Evolutionary conservation across 1,140 invertebrate genomes (phyloP).

Genomic region (Hycleus cichorii): DNA sequence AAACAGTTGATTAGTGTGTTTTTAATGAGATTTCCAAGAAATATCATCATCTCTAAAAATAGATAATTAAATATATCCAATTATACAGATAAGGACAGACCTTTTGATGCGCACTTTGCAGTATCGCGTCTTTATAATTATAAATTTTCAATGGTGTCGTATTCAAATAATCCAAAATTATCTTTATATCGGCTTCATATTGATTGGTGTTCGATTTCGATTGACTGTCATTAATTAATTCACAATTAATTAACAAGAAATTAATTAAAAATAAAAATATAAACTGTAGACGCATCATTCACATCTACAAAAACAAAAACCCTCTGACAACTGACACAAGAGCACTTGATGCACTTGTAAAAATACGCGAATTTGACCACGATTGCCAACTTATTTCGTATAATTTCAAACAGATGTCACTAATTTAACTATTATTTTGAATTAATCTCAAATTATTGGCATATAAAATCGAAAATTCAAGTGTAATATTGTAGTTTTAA

Average conservation of each 20-base stretch:
- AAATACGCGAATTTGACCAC: too few relatives aligned
- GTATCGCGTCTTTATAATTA: conserved; percentile 14
- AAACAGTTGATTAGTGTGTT: not conserved
- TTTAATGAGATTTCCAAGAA: not conserved
- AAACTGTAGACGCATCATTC: not conserved
- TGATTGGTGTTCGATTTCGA: conserved; percentile 6
- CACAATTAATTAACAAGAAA: not conserved
- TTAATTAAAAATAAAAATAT: not conserved
- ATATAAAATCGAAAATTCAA: too few relatives aligned
- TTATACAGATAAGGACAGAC: conserved; percentile 10
- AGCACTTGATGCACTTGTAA: too few relatives aligned
- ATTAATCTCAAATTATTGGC: too few relatives aligned
- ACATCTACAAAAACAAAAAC: too few relatives aligned
- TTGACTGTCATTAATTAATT: not conserved
- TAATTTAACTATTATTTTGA: too few relatives aligned
- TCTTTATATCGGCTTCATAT: not conserved
- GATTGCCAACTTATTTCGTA: too few relatives aligned
- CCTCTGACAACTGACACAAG: too few relatives aligned
- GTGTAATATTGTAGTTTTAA: too few relatives aligned
- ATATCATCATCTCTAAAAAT: not conserved
- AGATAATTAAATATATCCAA: not conserved
- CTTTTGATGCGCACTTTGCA: conserved; percentile 20
- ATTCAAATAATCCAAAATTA: conserved; percentile 21
- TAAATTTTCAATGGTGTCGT: conserved; percentile 16
- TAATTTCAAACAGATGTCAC: too few relatives aligned